Conservation (phyloP, 2,113 vertebrate species). For the Phasianus colchicus region DNA sequence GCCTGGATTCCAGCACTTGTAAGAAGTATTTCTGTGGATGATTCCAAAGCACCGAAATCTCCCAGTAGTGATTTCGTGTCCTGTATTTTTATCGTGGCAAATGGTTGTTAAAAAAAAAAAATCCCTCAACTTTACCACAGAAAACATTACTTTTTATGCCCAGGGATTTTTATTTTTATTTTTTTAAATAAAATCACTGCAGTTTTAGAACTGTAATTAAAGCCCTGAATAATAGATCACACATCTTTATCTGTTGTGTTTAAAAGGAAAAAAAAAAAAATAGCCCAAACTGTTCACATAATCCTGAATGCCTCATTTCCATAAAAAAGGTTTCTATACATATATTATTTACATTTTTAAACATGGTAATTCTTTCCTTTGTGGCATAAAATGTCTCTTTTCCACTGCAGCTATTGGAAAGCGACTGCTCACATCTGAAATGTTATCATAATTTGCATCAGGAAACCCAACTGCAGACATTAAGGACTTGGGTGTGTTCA, state of each 20-base stretch:
- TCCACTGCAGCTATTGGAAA: slow-evolving; percentile 73
- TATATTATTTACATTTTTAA: slow-evolving; percentile 81
- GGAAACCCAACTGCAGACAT: slow-evolving; percentile 69
- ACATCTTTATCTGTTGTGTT: slow-evolving; percentile 68
- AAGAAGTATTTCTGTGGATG: neutral
- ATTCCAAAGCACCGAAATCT: neutral
- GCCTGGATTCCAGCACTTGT: neutral
- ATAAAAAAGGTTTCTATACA: slow-evolving; percentile 77
- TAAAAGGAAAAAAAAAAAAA: slow-evolving; percentile 49
- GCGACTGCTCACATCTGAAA: slow-evolving; percentile 73
- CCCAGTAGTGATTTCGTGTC: neutral
- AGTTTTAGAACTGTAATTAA: slow-evolving; percentile 78
- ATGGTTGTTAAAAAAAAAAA: slow-evolving; percentile 48
- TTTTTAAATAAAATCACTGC: slow-evolving; percentile 63
- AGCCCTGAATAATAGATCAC: slow-evolving; percentile 71
- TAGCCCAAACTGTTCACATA: slow-evolving; percentile 66
- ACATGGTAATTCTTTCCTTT: slow-evolving; percentile 75
- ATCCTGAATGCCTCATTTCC: slow-evolving; percentile 76
- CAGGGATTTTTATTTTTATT: slow-evolving; percentile 6
- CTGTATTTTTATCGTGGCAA: slow-evolving; percentile 31
- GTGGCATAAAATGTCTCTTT: slow-evolving; percentile 69
- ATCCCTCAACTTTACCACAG: slow-evolving; percentile 54
- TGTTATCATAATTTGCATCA: slow-evolving; percentile 74
- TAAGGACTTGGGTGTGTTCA: slow-evolving; percentile 78
- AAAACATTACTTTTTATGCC: slow-evolving; percentile 72